phyloP scores from a whole-genome alignment of 2,888 invertebrate genomes.

The Megastigmus dorsalis region DNA sequence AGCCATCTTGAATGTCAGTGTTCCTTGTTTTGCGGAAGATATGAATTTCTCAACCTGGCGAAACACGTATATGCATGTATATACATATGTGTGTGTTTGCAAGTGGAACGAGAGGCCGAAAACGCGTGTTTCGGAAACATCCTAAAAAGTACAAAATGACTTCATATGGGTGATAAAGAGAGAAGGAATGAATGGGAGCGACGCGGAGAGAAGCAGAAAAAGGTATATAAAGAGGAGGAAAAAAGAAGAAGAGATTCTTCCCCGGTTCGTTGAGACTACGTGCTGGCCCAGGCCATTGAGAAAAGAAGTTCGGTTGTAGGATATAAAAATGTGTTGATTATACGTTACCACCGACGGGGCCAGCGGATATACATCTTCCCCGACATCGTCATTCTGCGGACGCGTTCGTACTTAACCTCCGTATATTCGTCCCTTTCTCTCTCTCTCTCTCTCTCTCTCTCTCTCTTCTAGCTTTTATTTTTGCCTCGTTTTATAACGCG shows the following conservation, averaged over 20 bases:
- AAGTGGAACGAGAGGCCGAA: too few relatives aligned
- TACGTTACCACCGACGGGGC: slow-evolving; percentile 66
- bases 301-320: slow-evolving; percentile 70
- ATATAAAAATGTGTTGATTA: slow-evolving; percentile 75
- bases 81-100: too few relatives aligned
- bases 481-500: slow-evolving; percentile 32
- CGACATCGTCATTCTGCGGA: slow-evolving; percentile 25
- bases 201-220: neutral
- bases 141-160: slow-evolving; percentile 6
- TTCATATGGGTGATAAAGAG: slow-evolving; percentile 18
- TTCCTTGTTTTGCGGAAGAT: too few relatives aligned
- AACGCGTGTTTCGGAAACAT: neutral
- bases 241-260: neutral
- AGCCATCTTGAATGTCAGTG: too few relatives aligned
- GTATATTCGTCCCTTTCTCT: neutral
- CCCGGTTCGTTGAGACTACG: slow-evolving; percentile 41
- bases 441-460: neutral
- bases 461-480: slow-evolving; percentile 16
- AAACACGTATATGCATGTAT: too few relatives aligned
- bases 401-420: slow-evolving; percentile 9
- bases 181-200: neutral
- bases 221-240: neutral
- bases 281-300: slow-evolving; percentile 64
- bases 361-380: slow-evolving; percentile 47
- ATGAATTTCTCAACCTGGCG: too few relatives aligned